Conservation (phyloP, 2,797 vertebrate genomes). For the Myotis findleyi region DNA sequence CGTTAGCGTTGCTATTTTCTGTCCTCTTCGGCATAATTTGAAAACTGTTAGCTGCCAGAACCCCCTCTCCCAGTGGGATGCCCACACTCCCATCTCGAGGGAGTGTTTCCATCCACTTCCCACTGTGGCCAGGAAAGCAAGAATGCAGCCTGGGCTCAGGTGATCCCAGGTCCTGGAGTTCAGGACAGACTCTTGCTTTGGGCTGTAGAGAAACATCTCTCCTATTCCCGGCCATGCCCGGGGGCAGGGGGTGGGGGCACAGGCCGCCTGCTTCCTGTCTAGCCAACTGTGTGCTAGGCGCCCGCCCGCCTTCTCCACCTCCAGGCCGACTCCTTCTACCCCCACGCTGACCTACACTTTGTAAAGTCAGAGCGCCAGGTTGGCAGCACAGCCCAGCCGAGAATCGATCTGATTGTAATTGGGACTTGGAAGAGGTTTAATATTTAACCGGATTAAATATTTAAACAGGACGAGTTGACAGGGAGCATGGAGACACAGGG, state of each 20-base stretch:
- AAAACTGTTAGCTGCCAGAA: background rate
- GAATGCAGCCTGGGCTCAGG: fast-evolving
- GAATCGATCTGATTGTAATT: conserved; percentile 69
- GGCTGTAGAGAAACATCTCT: background rate
- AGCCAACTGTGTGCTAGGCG: fast-evolving
- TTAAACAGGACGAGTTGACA: conserved; percentile 68
- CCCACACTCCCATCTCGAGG: background rate
- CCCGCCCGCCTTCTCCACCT: background rate
- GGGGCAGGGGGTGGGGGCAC: background rate
- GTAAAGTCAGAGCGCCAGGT: background rate
- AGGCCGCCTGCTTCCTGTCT: background rate
- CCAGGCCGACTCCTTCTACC: too few relatives aligned
- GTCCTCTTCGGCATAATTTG: background rate
- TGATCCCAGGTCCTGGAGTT: fast-evolving
- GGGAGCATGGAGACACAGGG: background rate
- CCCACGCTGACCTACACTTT: fast-evolving
- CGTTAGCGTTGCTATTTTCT: fast-evolving
- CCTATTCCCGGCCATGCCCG: background rate
- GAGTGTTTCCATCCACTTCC: too few relatives aligned
- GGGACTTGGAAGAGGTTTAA: conserved; percentile 79
- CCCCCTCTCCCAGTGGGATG: background rate
- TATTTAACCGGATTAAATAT: conserved; percentile 81
- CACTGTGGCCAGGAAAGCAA: background rate
- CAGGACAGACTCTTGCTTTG: background rate
- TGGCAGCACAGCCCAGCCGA: background rate